These are phyloP conservation scores for Acromyrmex heyeri DNA, from an alignment of 1,140 invertebrate species.

Conservation along the genomic window DNA sequence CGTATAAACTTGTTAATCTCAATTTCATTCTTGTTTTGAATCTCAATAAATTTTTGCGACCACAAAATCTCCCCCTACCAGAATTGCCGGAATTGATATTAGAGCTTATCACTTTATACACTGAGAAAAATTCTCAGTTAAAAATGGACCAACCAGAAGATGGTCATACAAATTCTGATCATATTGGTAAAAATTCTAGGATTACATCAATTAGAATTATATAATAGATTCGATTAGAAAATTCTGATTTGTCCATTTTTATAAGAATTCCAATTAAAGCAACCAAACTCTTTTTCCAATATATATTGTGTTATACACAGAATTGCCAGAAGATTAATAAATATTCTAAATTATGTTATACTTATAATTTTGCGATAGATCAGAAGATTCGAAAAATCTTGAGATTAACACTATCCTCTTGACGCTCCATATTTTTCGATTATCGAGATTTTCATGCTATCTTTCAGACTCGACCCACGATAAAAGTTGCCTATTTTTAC, in stretches of 20 bases:
- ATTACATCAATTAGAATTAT: too few species aligned
- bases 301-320: neutral
- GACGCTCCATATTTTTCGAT: conserved; percentile 37
- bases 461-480: neutral
- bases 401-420: neutral
- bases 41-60: conserved; percentile 4
- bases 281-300: too few species aligned
- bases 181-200: too few species aligned
- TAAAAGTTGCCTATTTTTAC: conserved; percentile 17
- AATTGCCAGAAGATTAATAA: conserved; percentile 18
- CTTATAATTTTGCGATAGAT: neutral
- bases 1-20: conserved; percentile 24
- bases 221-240: too few species aligned
- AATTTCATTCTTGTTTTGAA: conserved; percentile 9
- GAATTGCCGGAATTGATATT: neutral
- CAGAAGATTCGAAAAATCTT: neutral
- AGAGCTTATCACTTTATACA: neutral
- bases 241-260: too few species aligned
- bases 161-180: too few species aligned
- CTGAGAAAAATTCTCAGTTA: too few species aligned
- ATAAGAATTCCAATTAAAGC: too few species aligned
- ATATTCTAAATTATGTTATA: conserved; percentile 32
- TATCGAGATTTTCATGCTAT: conserved; percentile 34
- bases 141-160: too few species aligned
- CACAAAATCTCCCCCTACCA: neutral